These are phyloP conservation scores for Scatophagus argus DNA, from an alignment of 2,113 vertebrate species.

Conservation along the genomic window DNA sequence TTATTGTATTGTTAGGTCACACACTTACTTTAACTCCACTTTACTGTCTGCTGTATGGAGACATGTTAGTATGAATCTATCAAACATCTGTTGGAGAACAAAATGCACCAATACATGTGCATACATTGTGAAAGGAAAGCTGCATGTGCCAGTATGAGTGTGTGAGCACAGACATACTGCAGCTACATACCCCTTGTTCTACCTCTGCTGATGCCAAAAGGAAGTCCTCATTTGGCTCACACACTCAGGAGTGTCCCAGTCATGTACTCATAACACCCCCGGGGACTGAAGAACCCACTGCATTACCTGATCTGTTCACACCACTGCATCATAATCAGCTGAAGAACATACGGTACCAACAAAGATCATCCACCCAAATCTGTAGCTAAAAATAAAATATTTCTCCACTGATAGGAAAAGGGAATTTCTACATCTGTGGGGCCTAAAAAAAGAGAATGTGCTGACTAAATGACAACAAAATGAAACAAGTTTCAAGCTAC, in stretches of 20 bases:
- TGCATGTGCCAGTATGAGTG: slow-evolving; percentile 12
- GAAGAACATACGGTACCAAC: background rate
- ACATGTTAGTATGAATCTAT: background rate
- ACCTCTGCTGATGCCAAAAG: slow-evolving; percentile 47
- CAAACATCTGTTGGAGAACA: slow-evolving; percentile 16
- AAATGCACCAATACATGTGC: slow-evolving; percentile 22
- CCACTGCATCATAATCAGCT: slow-evolving; percentile 36
- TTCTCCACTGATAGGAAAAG: background rate
- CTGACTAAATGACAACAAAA: background rate
- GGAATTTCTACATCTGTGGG: background rate
- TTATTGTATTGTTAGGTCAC: background rate
- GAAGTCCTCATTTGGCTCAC: slow-evolving; percentile 47
- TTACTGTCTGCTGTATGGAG: background rate
- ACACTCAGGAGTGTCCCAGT: slow-evolving; percentile 46
- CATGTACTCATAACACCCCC: slow-evolving; percentile 55
- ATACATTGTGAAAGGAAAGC: background rate
- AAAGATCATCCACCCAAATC: background rate
- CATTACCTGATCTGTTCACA: slow-evolving; percentile 43
- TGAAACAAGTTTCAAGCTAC: background rate
- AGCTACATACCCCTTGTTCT: slow-evolving; percentile 36
- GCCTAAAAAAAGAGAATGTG: background rate
- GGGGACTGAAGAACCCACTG: slow-evolving; percentile 40
- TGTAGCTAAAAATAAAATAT: background rate
- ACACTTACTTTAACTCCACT: background rate
- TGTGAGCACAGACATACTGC: slow-evolving; percentile 22